Percentiles rank a stretch among this genome's conserved stretches.
Evolutionary conservation across 2,888 invertebrate species (phyloP).

Genomic region (Agrochola circellaris): DNA sequence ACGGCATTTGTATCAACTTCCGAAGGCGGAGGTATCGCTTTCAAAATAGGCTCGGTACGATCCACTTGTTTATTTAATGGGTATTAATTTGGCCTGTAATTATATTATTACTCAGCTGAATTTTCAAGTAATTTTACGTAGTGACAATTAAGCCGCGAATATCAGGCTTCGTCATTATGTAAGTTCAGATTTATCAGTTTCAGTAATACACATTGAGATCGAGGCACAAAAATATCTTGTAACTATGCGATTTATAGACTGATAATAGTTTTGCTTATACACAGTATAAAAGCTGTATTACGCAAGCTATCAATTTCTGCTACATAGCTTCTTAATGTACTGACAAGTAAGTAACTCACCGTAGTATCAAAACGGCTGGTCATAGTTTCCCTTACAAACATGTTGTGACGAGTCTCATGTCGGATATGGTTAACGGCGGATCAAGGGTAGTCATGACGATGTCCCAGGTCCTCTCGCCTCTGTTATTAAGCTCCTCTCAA

Average conservation of each 20-base stretch:
- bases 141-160: conserved; percentile 51
- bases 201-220: conserved; percentile 16
- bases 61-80: conserved; percentile 73
- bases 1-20: conserved; percentile 73
- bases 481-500: conserved; percentile 90
- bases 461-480: conserved; percentile 84
- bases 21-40: conserved; percentile 66
- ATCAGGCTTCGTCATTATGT: conserved; percentile 34
- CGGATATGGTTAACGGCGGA: conserved; percentile 71
- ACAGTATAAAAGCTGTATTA: no score
- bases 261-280: neutral
- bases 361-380: conserved; percentile 22
- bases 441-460: conserved; percentile 86
- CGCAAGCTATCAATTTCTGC: neutral
- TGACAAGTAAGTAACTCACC: neutral
- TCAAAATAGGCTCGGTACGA: conserved; percentile 66
- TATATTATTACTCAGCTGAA: conserved; percentile 68
- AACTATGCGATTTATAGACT: neutral
- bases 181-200: conserved; percentile 33
- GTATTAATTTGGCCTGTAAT: conserved; percentile 71
- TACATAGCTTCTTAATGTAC: neutral
- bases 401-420: conserved; percentile 41
- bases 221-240: neutral
- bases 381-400: conserved; percentile 31
- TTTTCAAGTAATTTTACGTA: conserved; percentile 51